These are phyloP conservation scores for Vandiemenella viatica DNA, from an alignment of 2,888 invertebrate species.

Conservation along the genomic window DNA sequence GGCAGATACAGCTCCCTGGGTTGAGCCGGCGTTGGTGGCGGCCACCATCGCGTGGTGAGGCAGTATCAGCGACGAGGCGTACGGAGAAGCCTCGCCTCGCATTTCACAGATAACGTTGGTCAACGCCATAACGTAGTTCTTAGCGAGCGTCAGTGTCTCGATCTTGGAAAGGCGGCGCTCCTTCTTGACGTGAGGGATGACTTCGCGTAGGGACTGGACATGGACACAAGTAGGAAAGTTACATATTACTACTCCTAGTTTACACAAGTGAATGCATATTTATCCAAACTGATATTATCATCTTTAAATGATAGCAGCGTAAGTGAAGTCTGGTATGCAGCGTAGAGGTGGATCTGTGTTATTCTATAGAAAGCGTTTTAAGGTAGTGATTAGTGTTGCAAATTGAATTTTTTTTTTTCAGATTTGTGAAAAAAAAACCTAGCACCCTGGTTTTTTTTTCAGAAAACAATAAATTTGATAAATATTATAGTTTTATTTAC, in stretches of 20 bases:
- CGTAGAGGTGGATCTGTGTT: too few relatives aligned
- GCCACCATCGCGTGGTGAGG: not conserved
- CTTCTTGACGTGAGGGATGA: conserved; percentile 74
- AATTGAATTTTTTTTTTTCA: too few relatives aligned
- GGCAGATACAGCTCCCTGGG: conserved; percentile 72
- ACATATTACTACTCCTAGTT: not conserved
- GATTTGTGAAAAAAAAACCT: too few relatives aligned
- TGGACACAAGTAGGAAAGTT: not conserved
- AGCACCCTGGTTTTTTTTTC: too few relatives aligned
- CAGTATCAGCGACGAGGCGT: conserved; percentile 23
- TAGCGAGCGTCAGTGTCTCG: conserved; percentile 73
- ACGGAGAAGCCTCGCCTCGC: conserved; percentile 46
- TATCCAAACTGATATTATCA: not conserved
- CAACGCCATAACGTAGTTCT: conserved; percentile 79
- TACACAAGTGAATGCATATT: not conserved
- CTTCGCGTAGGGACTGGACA: conserved; percentile 61
- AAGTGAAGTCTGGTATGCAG: too few relatives aligned
- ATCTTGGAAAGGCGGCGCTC: conserved; percentile 75
- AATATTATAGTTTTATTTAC: too few relatives aligned
- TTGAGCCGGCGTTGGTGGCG: conserved; percentile 71
- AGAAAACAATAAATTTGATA: too few relatives aligned
- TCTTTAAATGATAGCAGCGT: too few relatives aligned
- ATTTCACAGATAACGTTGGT: conserved; percentile 74
- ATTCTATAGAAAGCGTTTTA: too few relatives aligned
- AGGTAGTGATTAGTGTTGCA: too few relatives aligned